phyloP scores from a whole-genome alignment of 2,888 invertebrate genomes.

The Drosophila fungiperda region DNA sequence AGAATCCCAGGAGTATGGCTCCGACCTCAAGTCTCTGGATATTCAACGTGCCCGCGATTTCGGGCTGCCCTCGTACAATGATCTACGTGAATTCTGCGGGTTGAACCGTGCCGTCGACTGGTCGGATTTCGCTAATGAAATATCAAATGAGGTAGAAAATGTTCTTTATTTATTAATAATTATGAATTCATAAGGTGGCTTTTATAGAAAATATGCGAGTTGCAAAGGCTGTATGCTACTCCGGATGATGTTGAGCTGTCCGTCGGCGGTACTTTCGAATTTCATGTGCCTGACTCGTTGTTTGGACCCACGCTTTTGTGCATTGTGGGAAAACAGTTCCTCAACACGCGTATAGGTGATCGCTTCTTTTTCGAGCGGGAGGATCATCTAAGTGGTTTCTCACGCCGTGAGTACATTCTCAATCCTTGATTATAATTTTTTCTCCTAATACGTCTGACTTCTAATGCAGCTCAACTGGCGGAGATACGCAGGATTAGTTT shows the following conservation, averaged over 20 bases:
- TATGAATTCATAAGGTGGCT: neutral
- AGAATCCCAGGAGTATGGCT: constrained; percentile 87
- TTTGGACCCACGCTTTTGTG: constrained; percentile 91
- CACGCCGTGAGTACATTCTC: constrained; percentile 83
- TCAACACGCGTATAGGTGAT: constrained; percentile 89
- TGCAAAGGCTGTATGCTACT: constrained; percentile 87
- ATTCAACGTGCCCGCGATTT: constrained; percentile 81
- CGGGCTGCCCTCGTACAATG: constrained; percentile 76
- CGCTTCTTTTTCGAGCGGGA: constrained; percentile 89
- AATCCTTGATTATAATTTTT: no score
- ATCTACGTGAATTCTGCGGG: constrained; percentile 75
- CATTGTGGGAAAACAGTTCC: constrained; percentile 89
- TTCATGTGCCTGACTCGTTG: constrained; percentile 87
- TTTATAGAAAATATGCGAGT: constrained; percentile 86
- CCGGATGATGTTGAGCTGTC: constrained; percentile 90
- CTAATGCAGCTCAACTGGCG: constrained; percentile 88
- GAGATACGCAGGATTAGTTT: constrained; percentile 91
- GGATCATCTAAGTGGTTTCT: constrained; percentile 86
- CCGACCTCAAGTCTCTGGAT: constrained; percentile 79
- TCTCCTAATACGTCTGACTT: neutral
- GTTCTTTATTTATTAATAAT: neutral
- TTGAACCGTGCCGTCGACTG: constrained; percentile 72
- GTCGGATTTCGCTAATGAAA: constrained; percentile 86
- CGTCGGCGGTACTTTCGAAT: constrained; percentile 89
- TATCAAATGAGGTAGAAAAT: constrained; percentile 87